Evolutionary conservation across 2,888 invertebrate genomes (phyloP).

Genomic region (Nymphalis c-album): DNA sequence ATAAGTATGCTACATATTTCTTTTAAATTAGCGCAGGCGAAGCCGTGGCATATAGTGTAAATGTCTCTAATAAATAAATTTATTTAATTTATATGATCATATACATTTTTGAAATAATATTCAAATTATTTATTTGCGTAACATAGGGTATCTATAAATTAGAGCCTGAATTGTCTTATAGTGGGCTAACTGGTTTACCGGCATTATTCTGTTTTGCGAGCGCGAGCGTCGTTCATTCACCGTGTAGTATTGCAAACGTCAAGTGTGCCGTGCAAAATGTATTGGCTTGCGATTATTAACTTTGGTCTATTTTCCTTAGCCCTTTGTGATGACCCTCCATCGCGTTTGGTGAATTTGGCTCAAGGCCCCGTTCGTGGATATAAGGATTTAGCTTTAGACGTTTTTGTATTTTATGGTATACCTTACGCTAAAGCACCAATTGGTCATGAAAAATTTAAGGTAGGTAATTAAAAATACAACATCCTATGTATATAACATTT

Average conservation of each 20-base stretch:
- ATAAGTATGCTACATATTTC: no score
- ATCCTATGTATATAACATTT: no score
- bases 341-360: constrained; percentile 40
- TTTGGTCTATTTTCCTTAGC: not conserved
- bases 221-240: not conserved
- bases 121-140: no score
- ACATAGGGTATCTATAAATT: no score
- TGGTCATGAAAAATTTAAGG: constrained; percentile 53
- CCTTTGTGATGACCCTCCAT: constrained; percentile 5
- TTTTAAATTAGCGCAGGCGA: no score
- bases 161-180: no score
- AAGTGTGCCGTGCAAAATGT: not conserved
- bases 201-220: not conserved
- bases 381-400: constrained; percentile 42
- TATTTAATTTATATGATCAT: no score
- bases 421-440: constrained; percentile 61
- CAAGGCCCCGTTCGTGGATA: constrained; percentile 54
- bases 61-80: no score
- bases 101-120: no score
- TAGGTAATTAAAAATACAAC: constrained; percentile 24
- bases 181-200: not conserved
- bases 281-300: not conserved
- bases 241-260: not conserved
- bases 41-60: no score
- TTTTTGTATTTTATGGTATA: constrained; percentile 53